Evolutionary conservation across 2,888 invertebrate species (phyloP).

Genomic region (Xestia ashworthii): DNA sequence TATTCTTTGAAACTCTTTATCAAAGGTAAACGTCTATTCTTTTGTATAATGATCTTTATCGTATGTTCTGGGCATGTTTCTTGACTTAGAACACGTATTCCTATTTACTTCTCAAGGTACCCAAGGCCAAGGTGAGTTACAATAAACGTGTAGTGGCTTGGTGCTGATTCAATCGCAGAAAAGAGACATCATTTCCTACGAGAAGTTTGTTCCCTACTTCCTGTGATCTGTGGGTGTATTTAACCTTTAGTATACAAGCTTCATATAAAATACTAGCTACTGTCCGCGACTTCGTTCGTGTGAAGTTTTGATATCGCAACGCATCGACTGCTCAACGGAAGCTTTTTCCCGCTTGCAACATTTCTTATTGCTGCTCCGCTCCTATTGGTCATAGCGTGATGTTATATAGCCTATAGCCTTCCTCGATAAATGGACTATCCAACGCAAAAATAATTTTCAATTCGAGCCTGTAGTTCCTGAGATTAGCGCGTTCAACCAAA

Average conservation of each 20-base stretch:
- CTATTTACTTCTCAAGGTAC: not conserved
- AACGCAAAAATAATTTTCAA: too few species aligned
- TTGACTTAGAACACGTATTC: not conserved
- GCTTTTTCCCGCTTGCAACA: too few species aligned
- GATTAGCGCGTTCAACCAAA: too few species aligned
- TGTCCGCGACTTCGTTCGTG: too few species aligned
- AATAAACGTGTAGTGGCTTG: not conserved
- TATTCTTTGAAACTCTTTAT: constrained; percentile 28
- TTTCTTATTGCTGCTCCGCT: too few species aligned
- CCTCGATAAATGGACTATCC: too few species aligned
- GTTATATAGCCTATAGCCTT: too few species aligned
- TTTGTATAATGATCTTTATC: constrained; percentile 9
- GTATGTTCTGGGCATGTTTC: not conserved
- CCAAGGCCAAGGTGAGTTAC: not conserved
- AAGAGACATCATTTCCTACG: not conserved
- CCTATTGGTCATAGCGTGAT: too few species aligned
- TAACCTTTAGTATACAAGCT: not conserved
- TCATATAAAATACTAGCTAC: not conserved
- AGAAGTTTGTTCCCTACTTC: not conserved
- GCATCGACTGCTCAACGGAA: too few species aligned
- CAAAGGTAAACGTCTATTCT: constrained; percentile 1
- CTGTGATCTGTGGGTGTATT: not conserved
- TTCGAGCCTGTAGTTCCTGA: too few species aligned
- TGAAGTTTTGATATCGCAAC: too few species aligned
- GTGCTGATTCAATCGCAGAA: not conserved